Evolutionary conservation across 2,113 vertebrate genomes (phyloP), one percentile per base, ranked within the genome.

Genomic region (Meleagris gallopavo): DNA sequence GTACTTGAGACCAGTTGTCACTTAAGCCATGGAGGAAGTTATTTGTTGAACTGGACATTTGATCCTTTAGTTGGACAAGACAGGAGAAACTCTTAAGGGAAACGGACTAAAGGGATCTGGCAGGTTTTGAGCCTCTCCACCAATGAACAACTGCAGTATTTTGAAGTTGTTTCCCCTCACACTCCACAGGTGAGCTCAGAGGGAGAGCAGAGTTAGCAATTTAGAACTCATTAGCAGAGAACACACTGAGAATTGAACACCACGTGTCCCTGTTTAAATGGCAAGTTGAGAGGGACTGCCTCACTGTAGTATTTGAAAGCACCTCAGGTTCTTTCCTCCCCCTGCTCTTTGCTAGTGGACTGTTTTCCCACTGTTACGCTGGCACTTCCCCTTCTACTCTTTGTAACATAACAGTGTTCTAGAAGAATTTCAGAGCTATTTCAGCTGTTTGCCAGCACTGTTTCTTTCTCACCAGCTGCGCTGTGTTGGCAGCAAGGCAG

Each of bases 391-490:
- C 57, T 61, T 55, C n/a, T 86, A 62, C 45, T 81, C 30, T 77
- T 58, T 45, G 16, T 41, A 86, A 60, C 21, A 9, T 10, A 91
- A 41, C 64, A 75, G 74, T 57, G 52, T 65, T 77, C 72, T 29
- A 83, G 41, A 78, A 90, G 70, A 92, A 83, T 61, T 88, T 76
- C 57, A 71, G 88, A 93, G 91, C 83, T 94, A 88, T 77, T 86
- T 91, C 96, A 97, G 94, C 94, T 95, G 88, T 58, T 91, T 13
- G 3, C 52, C 83, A 83, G 36, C 36, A 40, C n/a, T 0, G 1
- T 13, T 83, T 40, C 45, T 69, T 72, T 46, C 78, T 86, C 73
- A 82, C 30, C 90, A 95, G 86, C 92, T 94, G 90, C 21, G 29
- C 65, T 64, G 43, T 48, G 65, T 34, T 90, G 83, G 88, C 83